phyloP scores from a whole-genome alignment of 1,140 invertebrate species.

The Carcinoscorpius rotundicauda region DNA sequence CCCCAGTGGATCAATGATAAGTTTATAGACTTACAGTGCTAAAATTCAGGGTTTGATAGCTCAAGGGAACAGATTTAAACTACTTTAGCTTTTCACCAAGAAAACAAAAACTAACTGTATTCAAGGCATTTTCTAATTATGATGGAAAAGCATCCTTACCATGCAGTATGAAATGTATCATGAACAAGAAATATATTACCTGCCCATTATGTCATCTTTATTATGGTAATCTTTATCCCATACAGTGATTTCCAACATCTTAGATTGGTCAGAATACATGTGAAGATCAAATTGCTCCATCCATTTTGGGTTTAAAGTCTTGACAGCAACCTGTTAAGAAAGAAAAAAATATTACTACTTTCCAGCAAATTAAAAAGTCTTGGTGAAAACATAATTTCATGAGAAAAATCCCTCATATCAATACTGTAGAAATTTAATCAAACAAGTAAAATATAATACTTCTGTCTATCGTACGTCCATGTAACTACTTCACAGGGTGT shows the following conservation, averaged over 20 bases:
- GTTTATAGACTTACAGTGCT: too few relatives aligned
- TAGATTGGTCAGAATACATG: slow-evolving; percentile 77
- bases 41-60: too few relatives aligned
- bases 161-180: background rate
- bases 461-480: too few relatives aligned
- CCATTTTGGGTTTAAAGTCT: slow-evolving; percentile 77
- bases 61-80: background rate
- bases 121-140: background rate
- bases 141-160: background rate
- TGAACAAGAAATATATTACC: slow-evolving; percentile 34
- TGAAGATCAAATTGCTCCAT: slow-evolving; percentile 96
- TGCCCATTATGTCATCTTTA: slow-evolving; percentile 76
- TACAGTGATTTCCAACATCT: slow-evolving; percentile 76
- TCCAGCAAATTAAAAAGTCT: background rate
- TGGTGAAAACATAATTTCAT: background rate
- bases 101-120: background rate
- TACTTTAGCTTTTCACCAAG: background rate
- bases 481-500: too few relatives aligned
- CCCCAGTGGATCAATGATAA: too few relatives aligned
- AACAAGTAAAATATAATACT: too few relatives aligned
- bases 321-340: slow-evolving; percentile 37
- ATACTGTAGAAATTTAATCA: background rate
- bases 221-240: slow-evolving; percentile 74
- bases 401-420: background rate
- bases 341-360: background rate